Evolutionary conservation across 2,797 vertebrate species (phyloP).

Genomic region (Anguilla obscura): DNA sequence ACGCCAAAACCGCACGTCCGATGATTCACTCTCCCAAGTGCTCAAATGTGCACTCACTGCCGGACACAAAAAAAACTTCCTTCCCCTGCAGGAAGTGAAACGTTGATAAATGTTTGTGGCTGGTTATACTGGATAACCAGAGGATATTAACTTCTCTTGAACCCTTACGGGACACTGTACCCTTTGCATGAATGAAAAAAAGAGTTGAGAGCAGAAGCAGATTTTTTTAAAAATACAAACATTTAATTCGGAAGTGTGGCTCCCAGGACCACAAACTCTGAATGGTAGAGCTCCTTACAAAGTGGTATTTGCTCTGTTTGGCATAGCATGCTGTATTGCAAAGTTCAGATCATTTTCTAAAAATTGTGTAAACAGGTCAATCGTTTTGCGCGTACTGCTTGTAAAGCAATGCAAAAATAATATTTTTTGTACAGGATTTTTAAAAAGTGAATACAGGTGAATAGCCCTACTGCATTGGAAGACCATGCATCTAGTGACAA

Average conservation of each 20-base stretch:
- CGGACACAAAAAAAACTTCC: constrained; percentile 17
- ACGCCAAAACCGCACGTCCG: constrained; percentile 18
- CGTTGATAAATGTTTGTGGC: constrained; percentile 21
- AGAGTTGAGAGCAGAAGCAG: not conserved
- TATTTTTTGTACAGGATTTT: not conserved
- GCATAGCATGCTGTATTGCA: not conserved
- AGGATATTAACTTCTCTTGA: constrained; percentile 11
- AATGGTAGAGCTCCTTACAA: not conserved
- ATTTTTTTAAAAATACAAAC: not conserved
- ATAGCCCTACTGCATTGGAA: not conserved
- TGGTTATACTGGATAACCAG: not conserved
- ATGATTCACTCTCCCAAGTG: constrained; percentile 38
- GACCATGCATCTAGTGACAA: not conserved
- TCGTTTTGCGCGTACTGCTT: not conserved
- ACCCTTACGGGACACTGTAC: not conserved
- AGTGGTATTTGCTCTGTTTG: not conserved
- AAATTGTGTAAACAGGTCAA: not conserved
- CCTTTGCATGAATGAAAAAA: not conserved
- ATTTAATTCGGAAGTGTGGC: not conserved
- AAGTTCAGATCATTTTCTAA: not conserved
- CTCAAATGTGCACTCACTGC: constrained; percentile 7
- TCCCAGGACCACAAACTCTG: not conserved
- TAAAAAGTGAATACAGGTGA: not conserved
- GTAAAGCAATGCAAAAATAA: not conserved
- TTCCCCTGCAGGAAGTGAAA: constrained; percentile 24